Evolutionary conservation across 2,888 invertebrate species (phyloP), one percentile per base, ranked within the genome.

Genomic region (Phanerotoma sp.): DNA sequence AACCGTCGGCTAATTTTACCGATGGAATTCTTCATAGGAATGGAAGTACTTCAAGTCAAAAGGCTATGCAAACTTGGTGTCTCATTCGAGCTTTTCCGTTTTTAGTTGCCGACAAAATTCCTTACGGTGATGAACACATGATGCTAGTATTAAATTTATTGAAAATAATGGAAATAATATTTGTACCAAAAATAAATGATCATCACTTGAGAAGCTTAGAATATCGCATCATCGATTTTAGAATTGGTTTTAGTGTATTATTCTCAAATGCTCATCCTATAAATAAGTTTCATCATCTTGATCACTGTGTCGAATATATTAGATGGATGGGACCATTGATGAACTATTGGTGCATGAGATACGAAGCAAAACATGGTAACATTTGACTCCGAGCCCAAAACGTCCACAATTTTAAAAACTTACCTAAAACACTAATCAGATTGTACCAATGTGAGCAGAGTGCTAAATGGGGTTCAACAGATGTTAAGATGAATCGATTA

Each of bases 1-100:
- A 56, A 32, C 58, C 52, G 20, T 56, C 55, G 4, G 51, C 58
- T 28, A 58, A 58, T 42, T 56, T 58, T 35, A 47, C 48, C 5
- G 51, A 53, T 18, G 51, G 18, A 7, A 49, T 56, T 10, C 37
- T 62, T 16, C 42, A 45, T 33, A 51, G 33, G 16, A 35, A 30
- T 25, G 59, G 61, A 13, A 55, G 62, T 46, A 51, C 13, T 3
- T 28, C 62, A 7, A 59, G 51, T 44, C 58, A 62, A 41, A 65
- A 64, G 28, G 62, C 57, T 16, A 61, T 60, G 58, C 62, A 64
- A 42, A 62, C 41, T 9, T 64, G 64, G 62, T 61, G 56, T 16
- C 42, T 63, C 4, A 54, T 61, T 1, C 16, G 65, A 51, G 42
- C 47, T 9, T 47, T 63, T 15, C 62, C 63, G 11, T 66, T 64